Conservation (phyloP, 2,113 vertebrate genomes). For the Fregetta grallaria region DNA sequence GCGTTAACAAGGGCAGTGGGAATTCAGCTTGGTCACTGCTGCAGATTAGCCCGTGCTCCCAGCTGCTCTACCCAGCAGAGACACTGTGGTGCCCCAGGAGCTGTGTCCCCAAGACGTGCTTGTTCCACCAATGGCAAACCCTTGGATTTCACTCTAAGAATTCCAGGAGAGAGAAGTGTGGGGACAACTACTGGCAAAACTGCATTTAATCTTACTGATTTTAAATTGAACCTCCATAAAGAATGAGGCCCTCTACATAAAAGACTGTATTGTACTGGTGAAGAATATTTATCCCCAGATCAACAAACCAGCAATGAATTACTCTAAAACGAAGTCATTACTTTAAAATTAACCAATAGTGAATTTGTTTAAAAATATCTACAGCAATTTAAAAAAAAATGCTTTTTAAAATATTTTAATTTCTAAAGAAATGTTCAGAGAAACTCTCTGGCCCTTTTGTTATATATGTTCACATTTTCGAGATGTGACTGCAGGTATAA, state of each 20-base stretch:
- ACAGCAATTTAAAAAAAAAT: not conserved
- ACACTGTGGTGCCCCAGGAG: not conserved
- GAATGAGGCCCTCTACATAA: not conserved
- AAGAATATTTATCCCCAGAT: not conserved
- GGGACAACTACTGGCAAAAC: not conserved
- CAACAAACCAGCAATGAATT: not conserved
- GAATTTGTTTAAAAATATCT: not conserved
- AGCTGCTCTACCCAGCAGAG: not conserved
- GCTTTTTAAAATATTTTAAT: not conserved
- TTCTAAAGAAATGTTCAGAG: not conserved
- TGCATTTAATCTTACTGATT: not conserved
- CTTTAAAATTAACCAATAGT: not conserved
- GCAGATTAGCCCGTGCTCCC: not conserved
- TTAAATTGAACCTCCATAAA: not conserved
- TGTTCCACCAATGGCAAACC: not conserved
- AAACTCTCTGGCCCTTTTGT: not conserved
- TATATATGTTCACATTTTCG: not conserved
- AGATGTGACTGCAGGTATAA: not conserved
- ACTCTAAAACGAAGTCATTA: not conserved
- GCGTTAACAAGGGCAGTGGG: not conserved
- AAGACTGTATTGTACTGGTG: not conserved
- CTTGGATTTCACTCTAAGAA: not conserved
- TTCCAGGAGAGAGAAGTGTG: not conserved
- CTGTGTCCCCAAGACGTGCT: not conserved
- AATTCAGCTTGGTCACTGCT: not conserved